phyloP scores from a whole-genome alignment of 2,888 invertebrate genomes.

The Theretra japonica region DNA sequence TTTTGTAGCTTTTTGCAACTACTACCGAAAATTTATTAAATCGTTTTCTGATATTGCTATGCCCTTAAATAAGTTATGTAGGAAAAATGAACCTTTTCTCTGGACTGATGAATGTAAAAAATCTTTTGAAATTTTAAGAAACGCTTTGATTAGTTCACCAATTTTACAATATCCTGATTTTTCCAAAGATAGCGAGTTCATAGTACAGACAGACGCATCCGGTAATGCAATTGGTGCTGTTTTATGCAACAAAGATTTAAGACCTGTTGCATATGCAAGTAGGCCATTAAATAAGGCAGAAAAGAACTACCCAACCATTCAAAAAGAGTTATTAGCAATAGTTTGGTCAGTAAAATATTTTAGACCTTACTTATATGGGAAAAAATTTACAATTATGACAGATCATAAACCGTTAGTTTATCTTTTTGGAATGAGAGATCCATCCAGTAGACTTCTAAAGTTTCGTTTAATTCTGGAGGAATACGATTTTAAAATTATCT shows the following conservation, averaged over 20 bases:
- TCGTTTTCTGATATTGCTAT: too few relatives aligned
- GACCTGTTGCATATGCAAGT: conserved; percentile 35
- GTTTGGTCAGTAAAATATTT: conserved; percentile 34
- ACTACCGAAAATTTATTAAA: too few relatives aligned
- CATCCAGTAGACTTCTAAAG: conserved; percentile 35
- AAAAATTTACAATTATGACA: neutral
- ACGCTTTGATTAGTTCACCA: too few relatives aligned
- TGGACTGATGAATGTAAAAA: too few relatives aligned
- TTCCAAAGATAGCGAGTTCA: too few relatives aligned
- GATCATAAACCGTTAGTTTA: conserved; percentile 35
- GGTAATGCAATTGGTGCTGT: conserved; percentile 31
- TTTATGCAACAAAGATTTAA: conserved; percentile 31
- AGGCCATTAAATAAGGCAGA: conserved; percentile 36
- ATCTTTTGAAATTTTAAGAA: too few relatives aligned
- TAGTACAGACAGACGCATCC: too few relatives aligned
- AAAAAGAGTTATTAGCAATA: conserved; percentile 36
- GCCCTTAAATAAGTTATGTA: too few relatives aligned
- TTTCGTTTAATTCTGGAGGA: conserved; percentile 33
- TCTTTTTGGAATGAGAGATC: conserved; percentile 35
- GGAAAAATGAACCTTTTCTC: too few relatives aligned
- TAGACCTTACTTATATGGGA: conserved; percentile 30
- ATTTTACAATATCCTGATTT: too few relatives aligned
- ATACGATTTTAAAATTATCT: conserved; percentile 28
- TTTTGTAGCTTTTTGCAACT: too few relatives aligned
- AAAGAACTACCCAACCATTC: neutral